A percentile compares a stretch with the other conserved stretches of the same genome.
These are phyloP conservation scores for Mormyrops attenuatus DNA, from an alignment of 2,797 vertebrate genomes.

Conservation along the genomic window DNA sequence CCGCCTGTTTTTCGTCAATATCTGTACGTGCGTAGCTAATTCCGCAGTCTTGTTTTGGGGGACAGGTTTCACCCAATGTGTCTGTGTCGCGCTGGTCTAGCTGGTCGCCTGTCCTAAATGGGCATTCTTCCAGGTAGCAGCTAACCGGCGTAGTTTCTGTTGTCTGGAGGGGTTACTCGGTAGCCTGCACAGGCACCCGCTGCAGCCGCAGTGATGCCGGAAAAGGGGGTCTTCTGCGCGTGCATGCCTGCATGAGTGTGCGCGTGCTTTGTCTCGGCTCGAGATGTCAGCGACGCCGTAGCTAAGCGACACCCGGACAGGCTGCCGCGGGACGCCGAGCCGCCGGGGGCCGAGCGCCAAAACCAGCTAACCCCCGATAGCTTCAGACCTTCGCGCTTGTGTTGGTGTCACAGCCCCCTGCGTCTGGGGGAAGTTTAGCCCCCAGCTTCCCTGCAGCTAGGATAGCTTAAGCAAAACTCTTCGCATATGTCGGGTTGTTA, in stretches of 20 bases:
- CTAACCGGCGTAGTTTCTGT: neutral
- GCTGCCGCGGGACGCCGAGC: neutral
- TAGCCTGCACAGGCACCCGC: neutral
- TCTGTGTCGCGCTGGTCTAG: neutral
- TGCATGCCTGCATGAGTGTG: neutral
- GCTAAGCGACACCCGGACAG: neutral
- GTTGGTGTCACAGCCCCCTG: neutral
- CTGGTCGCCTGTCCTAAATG: neutral
- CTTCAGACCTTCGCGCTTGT: neutral
- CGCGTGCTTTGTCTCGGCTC: neutral
- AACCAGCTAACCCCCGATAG: neutral
- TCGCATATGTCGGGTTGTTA: neutral
- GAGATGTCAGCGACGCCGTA: slow-evolving; percentile 1
- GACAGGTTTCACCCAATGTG: neutral
- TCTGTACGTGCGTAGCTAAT: neutral
- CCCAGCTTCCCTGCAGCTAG: neutral
- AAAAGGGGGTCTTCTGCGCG: neutral
- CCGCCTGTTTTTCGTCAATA: neutral
- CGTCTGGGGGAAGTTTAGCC: neutral
- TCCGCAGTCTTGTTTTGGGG: neutral
- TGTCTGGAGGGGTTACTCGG: neutral
- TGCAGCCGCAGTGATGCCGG: slow-evolving; percentile 4
- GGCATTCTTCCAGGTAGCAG: neutral
- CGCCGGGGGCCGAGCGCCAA: neutral
- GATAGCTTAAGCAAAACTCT: neutral